A percentile compares a stretch with the other conserved stretches of the same genome.
phyloP scores from a whole-genome alignment of 1,140 invertebrate species.

The Batillaria attramentaria region DNA sequence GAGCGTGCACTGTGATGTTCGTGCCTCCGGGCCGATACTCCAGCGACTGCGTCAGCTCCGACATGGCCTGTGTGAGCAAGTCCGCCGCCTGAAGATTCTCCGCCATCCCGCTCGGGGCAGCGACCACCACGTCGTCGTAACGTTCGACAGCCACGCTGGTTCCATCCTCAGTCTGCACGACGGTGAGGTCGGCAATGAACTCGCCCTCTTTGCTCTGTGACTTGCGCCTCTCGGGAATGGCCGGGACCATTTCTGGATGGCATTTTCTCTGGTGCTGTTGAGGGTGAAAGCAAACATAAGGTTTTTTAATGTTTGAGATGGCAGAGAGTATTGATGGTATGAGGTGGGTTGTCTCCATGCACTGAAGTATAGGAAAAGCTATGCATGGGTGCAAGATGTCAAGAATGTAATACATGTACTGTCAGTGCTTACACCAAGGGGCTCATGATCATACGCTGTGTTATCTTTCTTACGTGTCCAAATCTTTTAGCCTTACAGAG shows the following conservation, averaged over 20 bases:
- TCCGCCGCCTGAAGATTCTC: constrained; percentile 65
- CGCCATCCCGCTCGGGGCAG: constrained; percentile 31
- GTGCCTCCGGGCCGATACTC: constrained; percentile 58
- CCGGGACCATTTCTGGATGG: constrained; percentile 75
- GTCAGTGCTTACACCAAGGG: too few relatives aligned
- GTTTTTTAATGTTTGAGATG: too few relatives aligned
- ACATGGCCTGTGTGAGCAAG: constrained; percentile 73
- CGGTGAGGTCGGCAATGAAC: constrained; percentile 43
- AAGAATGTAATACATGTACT: too few relatives aligned
- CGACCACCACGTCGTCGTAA: constrained; percentile 36
- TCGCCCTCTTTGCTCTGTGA: constrained; percentile 36
- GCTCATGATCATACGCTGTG: too few relatives aligned
- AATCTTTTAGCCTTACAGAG: too few relatives aligned
- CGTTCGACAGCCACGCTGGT: constrained; percentile 27
- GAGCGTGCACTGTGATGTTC: constrained; percentile 39
- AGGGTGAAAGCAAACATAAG: too few relatives aligned
- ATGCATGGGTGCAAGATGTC: too few relatives aligned
- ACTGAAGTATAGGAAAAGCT: too few relatives aligned
- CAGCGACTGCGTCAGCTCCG: constrained; percentile 68
- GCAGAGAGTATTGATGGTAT: too few relatives aligned
- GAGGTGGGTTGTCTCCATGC: too few relatives aligned
- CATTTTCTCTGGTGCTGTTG: constrained; percentile 83
- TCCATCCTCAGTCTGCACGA: constrained; percentile 51
- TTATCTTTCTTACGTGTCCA: too few relatives aligned
- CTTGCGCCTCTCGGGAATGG: constrained; percentile 40